Evolutionary conservation across 2,797 vertebrate genomes (phyloP).

Genomic region (Agapornis canus): DNA sequence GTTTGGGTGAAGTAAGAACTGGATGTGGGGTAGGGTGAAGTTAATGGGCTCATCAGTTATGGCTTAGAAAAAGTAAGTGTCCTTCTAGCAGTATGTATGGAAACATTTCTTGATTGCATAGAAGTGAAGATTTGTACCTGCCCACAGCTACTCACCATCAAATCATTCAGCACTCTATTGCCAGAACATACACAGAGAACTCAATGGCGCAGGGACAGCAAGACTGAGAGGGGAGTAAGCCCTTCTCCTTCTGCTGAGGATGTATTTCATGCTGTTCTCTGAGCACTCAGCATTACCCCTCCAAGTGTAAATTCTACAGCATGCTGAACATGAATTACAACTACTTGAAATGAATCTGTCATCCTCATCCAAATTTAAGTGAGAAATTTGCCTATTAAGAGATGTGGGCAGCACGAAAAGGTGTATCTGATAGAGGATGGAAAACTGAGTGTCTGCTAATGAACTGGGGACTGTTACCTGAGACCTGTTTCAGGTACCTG

Average conservation of each 20-base stretch:
- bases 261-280: not conserved
- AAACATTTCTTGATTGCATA: not conserved
- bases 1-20: not conserved
- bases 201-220: rapidly evolving
- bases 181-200: rapidly evolving
- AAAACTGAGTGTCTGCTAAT: not conserved
- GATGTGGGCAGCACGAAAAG: not conserved
- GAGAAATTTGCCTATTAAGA: not conserved
- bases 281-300: not conserved
- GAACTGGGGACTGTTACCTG: not conserved
- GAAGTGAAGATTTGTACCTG: not conserved
- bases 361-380: not conserved
- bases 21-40: not conserved
- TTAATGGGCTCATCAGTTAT: not conserved
- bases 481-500: not conserved
- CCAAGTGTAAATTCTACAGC: not conserved
- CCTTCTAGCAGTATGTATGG: not conserved
- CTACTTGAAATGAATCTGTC: not conserved
- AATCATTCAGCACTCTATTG: not conserved
- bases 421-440: not conserved
- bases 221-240: not conserved
- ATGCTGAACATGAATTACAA: not conserved
- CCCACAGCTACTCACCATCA: not conserved
- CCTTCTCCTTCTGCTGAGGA: not conserved
- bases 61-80: not conserved